Conservation (phyloP, 1,140 invertebrate species). For the Aphelenchoides fujianensis region DNA sequence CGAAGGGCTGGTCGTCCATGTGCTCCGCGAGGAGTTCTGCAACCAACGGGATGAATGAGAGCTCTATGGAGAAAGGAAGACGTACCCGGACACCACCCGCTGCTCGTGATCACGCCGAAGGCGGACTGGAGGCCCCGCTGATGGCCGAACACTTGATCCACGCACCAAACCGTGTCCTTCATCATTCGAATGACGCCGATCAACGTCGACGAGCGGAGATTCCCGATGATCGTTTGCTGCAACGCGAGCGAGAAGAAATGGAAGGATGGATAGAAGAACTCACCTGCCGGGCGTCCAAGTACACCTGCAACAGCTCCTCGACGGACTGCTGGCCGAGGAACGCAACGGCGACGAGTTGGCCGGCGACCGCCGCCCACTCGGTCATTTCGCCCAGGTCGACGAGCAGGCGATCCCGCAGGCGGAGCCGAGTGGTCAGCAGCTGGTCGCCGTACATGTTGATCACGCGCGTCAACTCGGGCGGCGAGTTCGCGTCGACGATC, state of each 20-base stretch:
- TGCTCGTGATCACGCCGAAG: slow-evolving; percentile 27
- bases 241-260: not conserved
- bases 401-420: slow-evolving; percentile 25
- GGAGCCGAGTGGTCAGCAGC: slow-evolving; percentile 6
- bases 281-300: slow-evolving; percentile 41
- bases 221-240: slow-evolving; percentile 26
- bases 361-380: slow-evolving; percentile 35
- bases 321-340: slow-evolving; percentile 35
- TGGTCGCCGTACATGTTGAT: slow-evolving; percentile 4
- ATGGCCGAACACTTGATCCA: slow-evolving; percentile 44
- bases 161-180: slow-evolving; percentile 34
- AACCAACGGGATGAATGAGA: not conserved
- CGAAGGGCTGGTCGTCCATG: slow-evolving; percentile 30
- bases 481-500: slow-evolving; percentile 14
- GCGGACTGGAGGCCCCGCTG: slow-evolving; percentile 35
- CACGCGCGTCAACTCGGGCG: not conserved
- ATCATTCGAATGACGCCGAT: slow-evolving; percentile 43
- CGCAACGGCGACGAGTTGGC: slow-evolving; percentile 30
- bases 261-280: too few relatives aligned
- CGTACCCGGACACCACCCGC: slow-evolving; percentile 46
- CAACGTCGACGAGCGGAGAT: slow-evolving; percentile 37
- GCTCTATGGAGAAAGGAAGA: not conserved
- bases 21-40: slow-evolving; percentile 27
- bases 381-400: slow-evolving; percentile 25
- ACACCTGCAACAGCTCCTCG: slow-evolving; percentile 36